phyloP scores from a whole-genome alignment of 2,888 invertebrate species.

The Copidosoma aretas region DNA sequence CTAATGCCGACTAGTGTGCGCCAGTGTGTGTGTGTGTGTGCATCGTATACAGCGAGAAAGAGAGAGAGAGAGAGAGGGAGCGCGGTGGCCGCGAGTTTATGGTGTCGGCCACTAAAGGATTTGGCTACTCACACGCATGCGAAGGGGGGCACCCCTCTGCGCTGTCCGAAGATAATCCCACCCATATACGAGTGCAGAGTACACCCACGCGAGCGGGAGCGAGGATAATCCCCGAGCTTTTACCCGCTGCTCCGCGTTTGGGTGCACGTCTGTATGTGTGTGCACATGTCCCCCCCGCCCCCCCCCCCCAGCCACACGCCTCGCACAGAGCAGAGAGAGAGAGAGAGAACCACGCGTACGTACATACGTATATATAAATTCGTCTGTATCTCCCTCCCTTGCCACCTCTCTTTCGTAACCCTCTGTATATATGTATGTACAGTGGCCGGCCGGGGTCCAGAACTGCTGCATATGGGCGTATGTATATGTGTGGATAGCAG shows the following conservation, averaged over 20 bases:
- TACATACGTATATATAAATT: not conserved
- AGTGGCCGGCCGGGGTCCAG: constrained; percentile 2
- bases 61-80: not conserved
- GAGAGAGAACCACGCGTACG: too few species aligned
- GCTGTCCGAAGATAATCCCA: constrained; percentile 57
- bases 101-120: constrained; percentile 54
- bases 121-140: constrained; percentile 45
- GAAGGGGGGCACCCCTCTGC: constrained; percentile 26
- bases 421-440: too few species aligned
- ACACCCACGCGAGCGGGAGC: constrained; percentile 36
- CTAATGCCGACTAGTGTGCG: not conserved
- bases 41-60: too few species aligned
- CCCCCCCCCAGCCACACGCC: not conserved
- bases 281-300: constrained; percentile 26
- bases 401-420: too few species aligned
- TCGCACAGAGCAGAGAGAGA: not conserved
- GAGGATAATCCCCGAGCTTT: constrained; percentile 59
- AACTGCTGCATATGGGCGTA: constrained; percentile 22
- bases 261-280: constrained; percentile 30
- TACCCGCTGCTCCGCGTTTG: constrained; percentile 7
- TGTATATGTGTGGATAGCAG: constrained; percentile 5
- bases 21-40: not conserved
- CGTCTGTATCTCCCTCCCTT: not conserved
- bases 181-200: constrained; percentile 57
- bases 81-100: constrained; percentile 36